These are phyloP conservation scores for Odiellus spinosus DNA, from an alignment of 2,888 invertebrate species.

Conservation along the genomic window DNA sequence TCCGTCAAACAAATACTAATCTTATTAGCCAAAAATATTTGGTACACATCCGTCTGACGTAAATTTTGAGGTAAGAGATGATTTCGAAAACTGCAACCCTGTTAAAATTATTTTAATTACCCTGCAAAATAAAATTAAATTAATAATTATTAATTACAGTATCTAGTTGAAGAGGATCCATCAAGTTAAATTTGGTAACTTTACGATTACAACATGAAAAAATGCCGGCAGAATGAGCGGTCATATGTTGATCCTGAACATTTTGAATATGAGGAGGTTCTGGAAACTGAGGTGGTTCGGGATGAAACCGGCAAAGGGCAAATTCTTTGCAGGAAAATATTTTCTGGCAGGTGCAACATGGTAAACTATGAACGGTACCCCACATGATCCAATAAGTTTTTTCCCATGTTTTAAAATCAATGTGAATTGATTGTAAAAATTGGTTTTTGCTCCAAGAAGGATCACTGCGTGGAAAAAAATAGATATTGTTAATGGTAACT, in stretches of 20 bases:
- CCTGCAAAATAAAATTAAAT: too few species aligned
- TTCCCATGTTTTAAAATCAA: conserved; percentile 69
- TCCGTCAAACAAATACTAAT: too few species aligned
- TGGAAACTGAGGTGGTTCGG: conserved; percentile 25
- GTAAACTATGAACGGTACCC: conserved; percentile 75
- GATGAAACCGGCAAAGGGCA: conserved; percentile 32
- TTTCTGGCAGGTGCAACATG: conserved; percentile 51
- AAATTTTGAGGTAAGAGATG: too few species aligned
- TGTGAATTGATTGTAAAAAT: conserved; percentile 56
- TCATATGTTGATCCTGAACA: neutral
- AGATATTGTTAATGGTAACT: too few species aligned
- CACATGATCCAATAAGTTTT: conserved; percentile 85
- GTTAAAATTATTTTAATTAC: too few species aligned
- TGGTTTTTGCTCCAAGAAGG: conserved; percentile 58
- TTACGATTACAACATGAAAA: conserved; percentile 78
- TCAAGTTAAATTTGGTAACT: conserved; percentile 59
- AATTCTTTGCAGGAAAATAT: conserved; percentile 37
- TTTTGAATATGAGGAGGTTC: conserved; percentile 5
- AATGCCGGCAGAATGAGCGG: conserved; percentile 26
- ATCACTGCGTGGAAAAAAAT: too few species aligned
- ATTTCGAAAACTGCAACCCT: too few species aligned
- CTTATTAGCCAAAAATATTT: too few species aligned
- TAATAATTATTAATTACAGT: too few species aligned
- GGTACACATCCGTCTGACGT: too few species aligned
- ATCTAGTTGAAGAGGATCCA: conserved; percentile 25